Evolutionary conservation across 2,113 vertebrate genomes (phyloP), one percentile per base, ranked within the genome.

Genomic region (Ictalurus furcatus): DNA sequence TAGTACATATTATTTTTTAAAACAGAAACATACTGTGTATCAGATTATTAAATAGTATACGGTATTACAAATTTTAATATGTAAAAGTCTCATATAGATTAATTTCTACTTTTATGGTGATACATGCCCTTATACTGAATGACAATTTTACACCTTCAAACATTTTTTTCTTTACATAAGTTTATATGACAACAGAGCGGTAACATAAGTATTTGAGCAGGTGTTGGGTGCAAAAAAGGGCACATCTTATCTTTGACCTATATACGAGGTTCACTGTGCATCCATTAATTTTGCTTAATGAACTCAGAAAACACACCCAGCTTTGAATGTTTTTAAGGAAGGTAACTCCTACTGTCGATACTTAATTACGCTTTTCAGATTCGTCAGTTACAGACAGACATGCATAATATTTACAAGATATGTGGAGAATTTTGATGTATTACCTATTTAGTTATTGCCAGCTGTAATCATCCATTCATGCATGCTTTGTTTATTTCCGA

Each of bases 381-480:
- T 85, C 78, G 71, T 85, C 73, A 6, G 37, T 85, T 85, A 85
- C 59, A 89, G 61, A 69, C 6, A 6, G 61, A 69, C 6, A 6
- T 23, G 81, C 54, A 76, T 80, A 89, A 85, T 85, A 85, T 89
- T 89, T 85, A 85, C 44, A 56, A 85, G 83, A 65, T 80, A 71
- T 67, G 65, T 19, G 52, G 3, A 21, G 34, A 80, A 81, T 89
- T 85, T 71, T 56, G 61, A 80, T 71, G 21, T 80, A 69, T 89
- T 71, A 71, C 34, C 84, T 86, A 65, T 89, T 80, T 71, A 89
- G 74, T 59, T 54, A 85, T 67, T 44, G 74, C 74, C 28, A 85
- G 28, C 48, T 81, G 88, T 71, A 89, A 89, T 89, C 73, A 69
- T 81, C 85, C 88, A 58, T 81, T 89, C 88, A 89, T 71, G 87